phyloP scores from a whole-genome alignment of 2,888 invertebrate species.

The Erebia ligea region DNA sequence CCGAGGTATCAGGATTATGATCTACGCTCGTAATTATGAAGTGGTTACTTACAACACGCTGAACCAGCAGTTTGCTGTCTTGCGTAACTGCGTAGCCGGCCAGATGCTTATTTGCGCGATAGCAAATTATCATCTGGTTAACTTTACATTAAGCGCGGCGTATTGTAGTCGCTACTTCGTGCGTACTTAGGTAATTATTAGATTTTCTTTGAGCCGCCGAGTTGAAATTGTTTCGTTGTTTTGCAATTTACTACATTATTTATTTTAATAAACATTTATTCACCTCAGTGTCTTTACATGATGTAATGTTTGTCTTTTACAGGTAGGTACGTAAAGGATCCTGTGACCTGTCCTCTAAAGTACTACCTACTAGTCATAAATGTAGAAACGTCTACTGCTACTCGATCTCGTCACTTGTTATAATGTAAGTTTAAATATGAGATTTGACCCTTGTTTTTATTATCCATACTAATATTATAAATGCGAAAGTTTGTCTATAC shows the following conservation, averaged over 20 bases:
- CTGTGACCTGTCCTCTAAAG: neutral
- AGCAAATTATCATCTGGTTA: conserved; percentile 53
- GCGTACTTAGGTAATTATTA: conserved; percentile 66
- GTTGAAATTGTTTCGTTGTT: conserved; percentile 19
- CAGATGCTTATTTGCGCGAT: conserved; percentile 74
- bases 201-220: conserved; percentile 43
- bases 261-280: conserved; percentile 2
- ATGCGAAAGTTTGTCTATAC: too few relatives aligned
- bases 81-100: conserved; percentile 77
- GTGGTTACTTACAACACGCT: conserved; percentile 71
- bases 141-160: conserved; percentile 63
- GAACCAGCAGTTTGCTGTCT: conserved; percentile 72
- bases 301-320: neutral
- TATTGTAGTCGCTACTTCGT: conserved; percentile 71
- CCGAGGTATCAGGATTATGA: conserved; percentile 71
- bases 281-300: neutral
- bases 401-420: neutral
- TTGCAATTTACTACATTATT: conserved; percentile 16
- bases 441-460: neutral
- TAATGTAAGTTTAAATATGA: neutral
- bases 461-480: too few relatives aligned
- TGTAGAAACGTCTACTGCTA: neutral
- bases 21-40: conserved; percentile 68
- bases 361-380: neutral
- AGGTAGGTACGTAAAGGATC: neutral